These are phyloP conservation scores for Ichneumoninae sp. DNA, from an alignment of 2,888 invertebrate species.

Conservation along the genomic window DNA sequence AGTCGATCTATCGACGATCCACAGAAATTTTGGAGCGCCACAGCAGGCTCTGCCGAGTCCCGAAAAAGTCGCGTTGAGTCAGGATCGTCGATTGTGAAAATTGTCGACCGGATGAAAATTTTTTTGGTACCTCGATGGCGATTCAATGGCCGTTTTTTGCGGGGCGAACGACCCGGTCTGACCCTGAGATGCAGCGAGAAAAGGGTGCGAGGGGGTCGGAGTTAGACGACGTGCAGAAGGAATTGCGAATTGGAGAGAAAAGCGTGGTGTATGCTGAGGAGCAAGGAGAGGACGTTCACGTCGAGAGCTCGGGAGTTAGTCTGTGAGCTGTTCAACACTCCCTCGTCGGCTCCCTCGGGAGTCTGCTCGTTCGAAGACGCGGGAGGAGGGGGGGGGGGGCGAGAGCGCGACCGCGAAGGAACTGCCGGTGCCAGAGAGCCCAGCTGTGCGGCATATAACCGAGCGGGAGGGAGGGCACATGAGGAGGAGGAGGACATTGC, in stretches of 20 bases:
- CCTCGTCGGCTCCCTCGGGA: conserved; percentile 52
- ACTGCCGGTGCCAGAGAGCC: conserved; percentile 40
- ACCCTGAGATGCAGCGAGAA: conserved; percentile 58
- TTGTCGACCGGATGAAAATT: not conserved
- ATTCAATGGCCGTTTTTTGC: conserved; percentile 70
- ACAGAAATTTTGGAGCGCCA: too few species aligned
- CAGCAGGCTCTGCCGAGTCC: too few species aligned
- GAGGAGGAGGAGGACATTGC: not conserved
- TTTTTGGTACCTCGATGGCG: not conserved
- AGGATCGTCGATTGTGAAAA: not conserved
- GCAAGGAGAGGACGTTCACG: conserved; percentile 30
- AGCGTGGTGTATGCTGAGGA: conserved; percentile 64
- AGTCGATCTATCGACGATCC: too few species aligned
- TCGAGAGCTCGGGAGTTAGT: conserved; percentile 44
- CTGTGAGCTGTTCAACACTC: conserved; percentile 61
- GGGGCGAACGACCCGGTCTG: conserved; percentile 71
- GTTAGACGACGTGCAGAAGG: conserved; percentile 11
- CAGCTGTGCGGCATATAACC: conserved; percentile 47
- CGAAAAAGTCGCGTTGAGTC: too few species aligned
- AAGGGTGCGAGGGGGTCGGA: not conserved
- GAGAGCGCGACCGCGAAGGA: conserved; percentile 68
- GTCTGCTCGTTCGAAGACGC: conserved; percentile 57
- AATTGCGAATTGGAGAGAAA: conserved; percentile 51
- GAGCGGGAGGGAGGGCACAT: not conserved
- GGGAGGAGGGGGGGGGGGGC: conserved; percentile 58